Conservation (phyloP, 2,888 invertebrate genomes). For the Torymus auratus region DNA sequence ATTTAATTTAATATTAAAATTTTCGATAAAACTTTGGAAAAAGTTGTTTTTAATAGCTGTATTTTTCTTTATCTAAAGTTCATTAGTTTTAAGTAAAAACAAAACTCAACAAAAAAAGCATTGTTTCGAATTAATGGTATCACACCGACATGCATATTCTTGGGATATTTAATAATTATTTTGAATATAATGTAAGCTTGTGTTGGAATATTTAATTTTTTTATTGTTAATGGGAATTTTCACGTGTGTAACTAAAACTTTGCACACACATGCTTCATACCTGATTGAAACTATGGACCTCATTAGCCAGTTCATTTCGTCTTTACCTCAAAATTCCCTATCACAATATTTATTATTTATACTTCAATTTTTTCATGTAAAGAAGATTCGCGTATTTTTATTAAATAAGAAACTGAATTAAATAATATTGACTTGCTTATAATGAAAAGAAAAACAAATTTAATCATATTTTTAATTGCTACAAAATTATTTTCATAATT, state of each 20-base stretch:
- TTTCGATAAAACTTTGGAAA: not conserved
- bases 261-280: slow-evolving; percentile 53
- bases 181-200: not conserved
- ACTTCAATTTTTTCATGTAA: not conserved
- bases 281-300: slow-evolving; percentile 29
- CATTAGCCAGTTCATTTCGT: slow-evolving; percentile 26
- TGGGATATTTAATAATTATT: not conserved
- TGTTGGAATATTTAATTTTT: not conserved
- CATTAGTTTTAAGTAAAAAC: slow-evolving; percentile 16
- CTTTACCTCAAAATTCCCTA: slow-evolving; percentile 22
- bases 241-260: slow-evolving; percentile 4
- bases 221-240: slow-evolving; percentile 28
- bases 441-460: too few species aligned
- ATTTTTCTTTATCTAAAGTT: slow-evolving; percentile 2
- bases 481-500: too few species aligned
- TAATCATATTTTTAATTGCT: too few species aligned
- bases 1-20: not conserved
- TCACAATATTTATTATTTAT: slow-evolving; percentile 3
- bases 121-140: slow-evolving; percentile 26
- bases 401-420: too few species aligned
- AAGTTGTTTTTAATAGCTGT: slow-evolving; percentile 15
- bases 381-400: too few species aligned
- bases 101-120: slow-evolving; percentile 28
- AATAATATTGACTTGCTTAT: too few species aligned
- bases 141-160: slow-evolving; percentile 46